Conservation (phyloP, 2,797 vertebrate genomes). For the Poecilia wingei region DNA sequence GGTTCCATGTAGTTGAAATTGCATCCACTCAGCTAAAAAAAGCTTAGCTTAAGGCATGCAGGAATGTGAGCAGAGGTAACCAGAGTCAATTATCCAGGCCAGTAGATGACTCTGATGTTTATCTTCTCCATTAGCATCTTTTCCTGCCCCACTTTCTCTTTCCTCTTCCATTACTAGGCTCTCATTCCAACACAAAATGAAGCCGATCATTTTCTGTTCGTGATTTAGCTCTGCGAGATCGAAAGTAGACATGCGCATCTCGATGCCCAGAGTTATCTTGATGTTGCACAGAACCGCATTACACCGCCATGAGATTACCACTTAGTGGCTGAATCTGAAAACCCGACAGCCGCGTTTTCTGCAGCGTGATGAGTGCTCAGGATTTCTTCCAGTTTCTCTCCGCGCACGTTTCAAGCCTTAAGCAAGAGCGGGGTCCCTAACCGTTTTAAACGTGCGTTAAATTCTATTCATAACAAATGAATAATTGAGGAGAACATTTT, state of each 20-base stretch:
- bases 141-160: neutral
- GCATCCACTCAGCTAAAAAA: neutral
- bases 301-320: slow-evolving; percentile 66
- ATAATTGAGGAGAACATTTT: slow-evolving; percentile 79
- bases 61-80: neutral
- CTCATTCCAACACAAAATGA: neutral
- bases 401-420: slow-evolving; percentile 45
- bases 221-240: slow-evolving; percentile 37
- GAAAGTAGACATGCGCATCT: neutral
- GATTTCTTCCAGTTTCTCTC: slow-evolving; percentile 4
- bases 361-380: slow-evolving; percentile 9
- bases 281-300: slow-evolving; percentile 51
- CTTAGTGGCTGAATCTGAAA: slow-evolving; percentile 40
- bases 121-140: slow-evolving; percentile 6
- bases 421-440: slow-evolving; percentile 47
- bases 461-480: slow-evolving; percentile 73
- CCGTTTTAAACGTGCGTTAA: slow-evolving; percentile 66
- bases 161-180: neutral
- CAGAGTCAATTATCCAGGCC: slow-evolving; percentile 4
- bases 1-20: neutral
- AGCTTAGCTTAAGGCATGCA: neutral
- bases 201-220: slow-evolving; percentile 3
- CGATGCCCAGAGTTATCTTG: slow-evolving; percentile 38
- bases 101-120: neutral
- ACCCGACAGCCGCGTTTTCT: slow-evolving; percentile 43